phyloP scores from a whole-genome alignment of 64 coral and sea anemone species.

The Trachythela sp. region DNA sequence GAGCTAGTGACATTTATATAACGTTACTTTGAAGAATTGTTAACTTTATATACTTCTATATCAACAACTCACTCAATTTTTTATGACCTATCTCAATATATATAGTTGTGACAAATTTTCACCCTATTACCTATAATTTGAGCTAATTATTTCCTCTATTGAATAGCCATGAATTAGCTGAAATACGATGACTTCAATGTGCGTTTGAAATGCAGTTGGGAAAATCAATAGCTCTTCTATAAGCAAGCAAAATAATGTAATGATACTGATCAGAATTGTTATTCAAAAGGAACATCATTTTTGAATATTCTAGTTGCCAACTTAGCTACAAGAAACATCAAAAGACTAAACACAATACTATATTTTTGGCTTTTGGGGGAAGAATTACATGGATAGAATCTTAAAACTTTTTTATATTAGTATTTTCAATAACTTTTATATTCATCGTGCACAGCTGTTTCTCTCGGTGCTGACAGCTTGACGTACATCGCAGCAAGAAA shows the following conservation, averaged over 20 bases:
- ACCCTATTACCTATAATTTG: neutral
- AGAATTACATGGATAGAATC: neutral
- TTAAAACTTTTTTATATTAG: neutral
- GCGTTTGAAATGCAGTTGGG: neutral
- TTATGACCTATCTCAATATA: no score
- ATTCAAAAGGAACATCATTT: neutral
- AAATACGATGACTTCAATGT: neutral
- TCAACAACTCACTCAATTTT: no score
- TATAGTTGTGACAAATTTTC: neutral
- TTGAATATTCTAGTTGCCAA: neutral
- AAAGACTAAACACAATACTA: neutral
- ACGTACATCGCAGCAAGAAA: neutral
- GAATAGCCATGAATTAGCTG: neutral
- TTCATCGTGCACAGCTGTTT: neutral
- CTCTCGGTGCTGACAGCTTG: neutral
- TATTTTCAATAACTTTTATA: neutral
- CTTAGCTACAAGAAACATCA: neutral
- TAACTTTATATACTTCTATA: no score
- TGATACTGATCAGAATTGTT: neutral
- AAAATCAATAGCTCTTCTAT: neutral
- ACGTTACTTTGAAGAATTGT: no score
- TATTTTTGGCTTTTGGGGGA: no score
- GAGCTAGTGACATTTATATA: no score
- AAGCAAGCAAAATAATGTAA: neutral
- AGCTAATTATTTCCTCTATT: neutral